Base-by-base conservation (phyloP, 2,113 vertebrate genomes). In the Strigops habroptila region DNA sequence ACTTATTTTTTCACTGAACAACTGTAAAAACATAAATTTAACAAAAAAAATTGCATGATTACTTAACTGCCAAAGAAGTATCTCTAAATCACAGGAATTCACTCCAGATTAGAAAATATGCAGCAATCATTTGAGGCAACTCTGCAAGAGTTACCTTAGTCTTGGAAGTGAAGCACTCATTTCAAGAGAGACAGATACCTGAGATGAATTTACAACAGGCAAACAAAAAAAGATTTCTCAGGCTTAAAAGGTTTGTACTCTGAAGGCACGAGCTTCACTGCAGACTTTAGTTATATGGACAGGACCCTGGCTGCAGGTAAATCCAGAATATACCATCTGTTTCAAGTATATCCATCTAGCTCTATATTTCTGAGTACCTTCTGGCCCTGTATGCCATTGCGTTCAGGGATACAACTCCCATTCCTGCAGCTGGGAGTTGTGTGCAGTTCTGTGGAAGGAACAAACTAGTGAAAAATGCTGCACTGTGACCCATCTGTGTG, bases 1-100 rank as follows among this genome's bases (percentile, higher is more conserved):
- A 37, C 98, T 99, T 96, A 99, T 99, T 97, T 99, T 99, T 94
- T 99, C 99, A 96, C 99, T 99, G 92, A 99, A 97, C 8, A 99
- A 97, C 99, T 99, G 97, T 53, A 96, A 91, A 86, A 78, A 95
- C 14, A 95, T 9, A 94, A 91, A 80, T 79, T 75, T 25, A n/a
- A 95, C 77, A 41, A 78, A 92, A 60, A 52, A 35, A n/a, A 8
- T 9, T 4, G 4, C 18, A 70, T 63, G 2, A 31, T 41, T 91
- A 86, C 37, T 84, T 77, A 69, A 77, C 69, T 78, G 57, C 21
- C 67, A 35, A 86, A 52, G 35, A 90, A 86, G 18, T 35, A 64
- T 39, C 35, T 37, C 53, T 14, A 8, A 80, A 30, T 24, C 55
- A 80, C 13, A 76, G 28, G 27, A 60, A 79, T 14, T 52, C 6